A percentile compares a stretch with the other conserved stretches of the same genome.
Evolutionary conservation across 2,113 vertebrate genomes (phyloP).

Genomic region (Myotis davidii): DNA sequence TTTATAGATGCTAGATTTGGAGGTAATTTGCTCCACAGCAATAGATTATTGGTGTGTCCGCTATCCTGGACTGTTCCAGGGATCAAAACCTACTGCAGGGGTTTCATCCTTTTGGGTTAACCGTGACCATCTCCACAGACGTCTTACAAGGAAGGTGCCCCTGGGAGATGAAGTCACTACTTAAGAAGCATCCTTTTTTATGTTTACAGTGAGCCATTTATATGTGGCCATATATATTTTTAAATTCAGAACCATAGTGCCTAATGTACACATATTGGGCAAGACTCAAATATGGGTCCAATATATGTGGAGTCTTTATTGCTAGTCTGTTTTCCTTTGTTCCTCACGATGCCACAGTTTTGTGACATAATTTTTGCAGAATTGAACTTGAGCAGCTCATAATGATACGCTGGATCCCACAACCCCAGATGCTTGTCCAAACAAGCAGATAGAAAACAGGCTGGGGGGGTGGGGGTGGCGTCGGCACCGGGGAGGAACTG

Average conservation of each 20-base stretch:
- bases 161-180: neutral
- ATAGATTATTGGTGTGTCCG: neutral
- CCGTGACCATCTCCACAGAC: neutral
- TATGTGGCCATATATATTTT: neutral
- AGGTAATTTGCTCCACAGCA: neutral
- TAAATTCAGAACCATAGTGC: neutral
- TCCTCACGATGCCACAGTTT: neutral
- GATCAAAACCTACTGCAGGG: neutral
- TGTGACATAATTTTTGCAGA: neutral
- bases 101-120: neutral
- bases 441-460: neutral
- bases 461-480: no score
- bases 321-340: neutral
- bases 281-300: neutral
- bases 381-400: neutral
- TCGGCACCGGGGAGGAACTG: neutral
- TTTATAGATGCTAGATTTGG: neutral
- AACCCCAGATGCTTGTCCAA: neutral
- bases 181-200: neutral
- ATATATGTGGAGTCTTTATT: neutral
- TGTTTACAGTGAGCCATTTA: neutral
- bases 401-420: neutral
- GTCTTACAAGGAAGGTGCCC: neutral
- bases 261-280: neutral
- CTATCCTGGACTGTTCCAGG: neutral